Conservation (phyloP, 64 coral and sea anemone species). For the Catalaphyllia jardinei region DNA sequence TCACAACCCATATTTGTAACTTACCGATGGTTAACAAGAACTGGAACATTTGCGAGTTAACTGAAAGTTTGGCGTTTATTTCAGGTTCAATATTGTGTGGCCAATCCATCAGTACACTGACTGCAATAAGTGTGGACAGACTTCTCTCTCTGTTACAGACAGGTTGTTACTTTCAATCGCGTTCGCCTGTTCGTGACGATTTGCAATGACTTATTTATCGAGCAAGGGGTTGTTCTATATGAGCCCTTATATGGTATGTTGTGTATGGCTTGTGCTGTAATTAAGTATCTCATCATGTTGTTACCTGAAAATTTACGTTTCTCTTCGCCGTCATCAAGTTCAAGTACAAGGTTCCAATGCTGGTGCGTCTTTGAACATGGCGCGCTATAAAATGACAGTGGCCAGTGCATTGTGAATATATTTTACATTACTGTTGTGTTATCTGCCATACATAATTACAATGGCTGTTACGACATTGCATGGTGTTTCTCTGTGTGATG, state of each 20-base stretch:
- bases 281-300: not conserved
- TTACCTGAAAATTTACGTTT: not conserved
- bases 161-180: not conserved
- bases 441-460: not conserved
- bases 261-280: not conserved
- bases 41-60: not conserved
- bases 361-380: not conserved
- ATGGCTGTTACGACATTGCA: not conserved
- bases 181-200: not conserved
- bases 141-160: conserved; percentile 15
- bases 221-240: not conserved
- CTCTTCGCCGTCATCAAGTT: not conserved
- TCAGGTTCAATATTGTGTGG: not conserved
- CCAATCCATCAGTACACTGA: not conserved
- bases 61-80: not conserved
- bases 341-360: not conserved
- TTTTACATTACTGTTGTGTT: not conserved
- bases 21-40: not conserved
- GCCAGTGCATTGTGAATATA: not conserved
- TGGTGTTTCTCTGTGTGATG: not conserved
- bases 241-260: not conserved
- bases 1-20: conserved; percentile 41
- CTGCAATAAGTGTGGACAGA: conserved; percentile 22
- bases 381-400: not conserved
- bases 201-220: not conserved